Base-by-base conservation (phyloP, 2,888 invertebrate species). In the Stenodema calcarata region DNA sequence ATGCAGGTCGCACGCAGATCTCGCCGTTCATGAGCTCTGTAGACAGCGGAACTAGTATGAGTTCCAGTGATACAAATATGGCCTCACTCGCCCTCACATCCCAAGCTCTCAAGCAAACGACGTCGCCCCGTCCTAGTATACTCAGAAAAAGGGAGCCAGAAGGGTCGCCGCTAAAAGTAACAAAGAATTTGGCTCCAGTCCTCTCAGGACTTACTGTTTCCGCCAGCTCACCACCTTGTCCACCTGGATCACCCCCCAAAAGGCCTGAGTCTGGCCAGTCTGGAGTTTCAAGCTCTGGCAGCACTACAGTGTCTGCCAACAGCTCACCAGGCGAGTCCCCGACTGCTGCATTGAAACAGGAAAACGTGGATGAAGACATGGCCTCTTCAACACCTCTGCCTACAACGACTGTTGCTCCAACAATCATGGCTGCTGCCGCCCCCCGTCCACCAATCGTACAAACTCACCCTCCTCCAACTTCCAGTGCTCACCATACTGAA, bases 121-220 rank as follows among this genome's bases (percentile, higher is more conserved):
- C 84, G 9, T 84, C 84, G 9, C 84, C 84, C 9, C 30, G 97
- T 88, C 96, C 97, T 0, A 96, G 96, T 90, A 96, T 98, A 92
- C 92, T 98, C 87, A 93, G 98, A 87, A 98, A 98, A 92, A 93
- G 98, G 54, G 97, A 97, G 89, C 93, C 94, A 80, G 97, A 97
- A 87, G 94, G 94, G 94, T 93, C 94, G 0, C 94, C 94, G 0
- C 91, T 94, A 87, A 94, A 95, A 88, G 94, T 93, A 0, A 93
- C 94, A 23, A 94, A 94, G 90, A 94, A 94, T 91, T 91, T 94
- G 76, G 92, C 92, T 14, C 91, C 92, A 1, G 91, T 91, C 87
- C 90, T 91, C 88, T 90, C 91, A 69, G 90, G 90, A 81, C 89
- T 91, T 70, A 86, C 88, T 9, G 83, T 89, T 16, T 80, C 89